Evolutionary conservation across 2,113 vertebrate species (phyloP).

Genomic region (Chionis minor): DNA sequence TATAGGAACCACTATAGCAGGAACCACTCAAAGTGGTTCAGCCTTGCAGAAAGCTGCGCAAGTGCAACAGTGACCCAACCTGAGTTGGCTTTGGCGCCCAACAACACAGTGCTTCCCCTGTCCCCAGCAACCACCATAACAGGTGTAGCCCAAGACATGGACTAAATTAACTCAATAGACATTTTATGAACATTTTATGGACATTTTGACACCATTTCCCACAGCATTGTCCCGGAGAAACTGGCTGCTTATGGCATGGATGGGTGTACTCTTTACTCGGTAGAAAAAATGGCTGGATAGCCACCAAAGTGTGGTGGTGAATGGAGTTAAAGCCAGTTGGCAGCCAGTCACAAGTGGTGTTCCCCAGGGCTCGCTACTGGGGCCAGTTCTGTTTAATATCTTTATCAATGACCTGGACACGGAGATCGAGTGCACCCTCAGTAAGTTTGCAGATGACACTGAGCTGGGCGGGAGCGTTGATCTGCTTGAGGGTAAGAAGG

Average conservation of each 20-base stretch:
- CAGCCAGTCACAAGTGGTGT: neutral
- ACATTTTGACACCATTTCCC: neutral
- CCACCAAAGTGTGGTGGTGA: neutral
- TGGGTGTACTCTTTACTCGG: neutral
- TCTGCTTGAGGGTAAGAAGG: neutral
- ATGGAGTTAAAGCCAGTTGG: neutral
- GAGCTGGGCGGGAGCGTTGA: neutral
- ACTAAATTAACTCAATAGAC: neutral
- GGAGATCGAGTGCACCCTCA: neutral
- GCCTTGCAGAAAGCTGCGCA: neutral
- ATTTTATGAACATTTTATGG: neutral
- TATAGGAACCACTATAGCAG: neutral
- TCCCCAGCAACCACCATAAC: rapidly evolving
- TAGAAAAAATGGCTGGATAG: neutral
- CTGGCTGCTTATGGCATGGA: neutral
- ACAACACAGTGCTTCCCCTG: neutral
- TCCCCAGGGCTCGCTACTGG: too few relatives aligned
- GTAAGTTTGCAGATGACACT: neutral
- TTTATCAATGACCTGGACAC: neutral
- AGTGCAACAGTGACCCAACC: neutral
- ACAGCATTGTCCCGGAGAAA: neutral
- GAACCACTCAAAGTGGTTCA: neutral
- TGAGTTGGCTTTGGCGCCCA: neutral
- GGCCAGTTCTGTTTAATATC: neutral
- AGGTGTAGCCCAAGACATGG: neutral